Conservation (phyloP, 1,140 invertebrate species). For the Daktulosphaira vitifoliae region DNA sequence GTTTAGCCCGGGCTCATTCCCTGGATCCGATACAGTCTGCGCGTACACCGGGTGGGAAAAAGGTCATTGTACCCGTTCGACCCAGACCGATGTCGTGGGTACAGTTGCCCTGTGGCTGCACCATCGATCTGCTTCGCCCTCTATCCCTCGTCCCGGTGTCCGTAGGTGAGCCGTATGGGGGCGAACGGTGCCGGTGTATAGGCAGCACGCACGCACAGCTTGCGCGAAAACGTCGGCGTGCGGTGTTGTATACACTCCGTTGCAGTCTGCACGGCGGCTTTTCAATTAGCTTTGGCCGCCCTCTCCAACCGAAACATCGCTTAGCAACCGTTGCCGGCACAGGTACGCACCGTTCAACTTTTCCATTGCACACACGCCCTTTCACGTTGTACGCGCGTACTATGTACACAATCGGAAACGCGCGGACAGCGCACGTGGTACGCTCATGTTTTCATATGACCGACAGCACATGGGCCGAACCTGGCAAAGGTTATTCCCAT, state of each 20-base stretch:
- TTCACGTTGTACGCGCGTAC: neutral
- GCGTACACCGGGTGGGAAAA: neutral
- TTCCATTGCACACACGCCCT: neutral
- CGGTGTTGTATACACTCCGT: neutral
- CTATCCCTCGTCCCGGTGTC: neutral
- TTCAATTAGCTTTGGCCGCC: slow-evolving; percentile 29
- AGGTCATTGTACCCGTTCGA: slow-evolving; percentile 29
- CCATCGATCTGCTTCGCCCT: slow-evolving; percentile 24
- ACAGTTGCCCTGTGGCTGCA: slow-evolving; percentile 12
- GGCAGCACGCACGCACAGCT: neutral
- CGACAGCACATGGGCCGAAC: no score
- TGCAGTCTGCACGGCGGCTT: slow-evolving; percentile 29
- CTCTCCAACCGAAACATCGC: neutral
- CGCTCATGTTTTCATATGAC: no score
- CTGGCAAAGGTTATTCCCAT: no score
- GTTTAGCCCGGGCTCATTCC: slow-evolving; percentile 30
- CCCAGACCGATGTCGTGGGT: slow-evolving; percentile 16
- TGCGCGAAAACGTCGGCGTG: slow-evolving; percentile 1
- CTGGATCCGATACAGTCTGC: slow-evolving; percentile 10
- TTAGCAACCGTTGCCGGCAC: slow-evolving; percentile 10
- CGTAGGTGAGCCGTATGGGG: no score
- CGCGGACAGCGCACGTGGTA: neutral
- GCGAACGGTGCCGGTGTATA: no score
- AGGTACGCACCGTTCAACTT: neutral
- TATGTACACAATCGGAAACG: neutral